Percentiles rank a stretch among this genome's conserved stretches.
Evolutionary conservation across 2,888 invertebrate species (phyloP).

Genomic region (Quadroppia sp.): DNA sequence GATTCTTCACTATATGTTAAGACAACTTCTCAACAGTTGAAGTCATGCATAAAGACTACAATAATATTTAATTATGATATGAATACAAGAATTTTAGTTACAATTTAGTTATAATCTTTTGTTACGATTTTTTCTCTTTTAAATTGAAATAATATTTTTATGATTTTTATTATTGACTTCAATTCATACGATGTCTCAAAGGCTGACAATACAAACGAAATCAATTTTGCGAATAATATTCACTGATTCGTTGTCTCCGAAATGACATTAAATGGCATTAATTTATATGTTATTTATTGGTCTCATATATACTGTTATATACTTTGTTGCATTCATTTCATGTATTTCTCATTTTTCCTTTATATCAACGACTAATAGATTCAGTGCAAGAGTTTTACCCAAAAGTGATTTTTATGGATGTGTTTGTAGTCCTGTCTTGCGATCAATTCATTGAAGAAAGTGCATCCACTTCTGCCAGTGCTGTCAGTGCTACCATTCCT

Average conservation of each 20-base stretch:
- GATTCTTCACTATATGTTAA: constrained; percentile 95
- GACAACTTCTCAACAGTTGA: constrained; percentile 56
- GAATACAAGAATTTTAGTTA: no score
- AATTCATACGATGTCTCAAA: background rate
- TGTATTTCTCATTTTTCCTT: constrained; percentile 11
- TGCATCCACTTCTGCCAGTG: constrained; percentile 16
- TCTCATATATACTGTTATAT: constrained; percentile 15
- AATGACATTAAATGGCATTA: background rate
- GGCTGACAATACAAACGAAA: no score
- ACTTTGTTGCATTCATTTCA: constrained; percentile 21
- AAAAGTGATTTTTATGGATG: constrained; percentile 35
- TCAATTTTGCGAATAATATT: background rate
- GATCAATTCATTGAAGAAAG: constrained; percentile 34
- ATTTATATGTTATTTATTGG: constrained; percentile 13
- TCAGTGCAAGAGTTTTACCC: background rate
- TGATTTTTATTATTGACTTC: no score
- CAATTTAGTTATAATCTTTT: no score
- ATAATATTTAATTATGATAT: no score
- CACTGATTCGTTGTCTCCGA: background rate
- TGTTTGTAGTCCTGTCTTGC: constrained; percentile 21
- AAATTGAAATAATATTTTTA: no score
- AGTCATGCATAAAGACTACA: no score
- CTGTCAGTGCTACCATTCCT: background rate
- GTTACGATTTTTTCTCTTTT: no score
- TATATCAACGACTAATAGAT: constrained; percentile 1